Conservation (phyloP, 2,113 vertebrate species). For the Lynx canadensis region DNA sequence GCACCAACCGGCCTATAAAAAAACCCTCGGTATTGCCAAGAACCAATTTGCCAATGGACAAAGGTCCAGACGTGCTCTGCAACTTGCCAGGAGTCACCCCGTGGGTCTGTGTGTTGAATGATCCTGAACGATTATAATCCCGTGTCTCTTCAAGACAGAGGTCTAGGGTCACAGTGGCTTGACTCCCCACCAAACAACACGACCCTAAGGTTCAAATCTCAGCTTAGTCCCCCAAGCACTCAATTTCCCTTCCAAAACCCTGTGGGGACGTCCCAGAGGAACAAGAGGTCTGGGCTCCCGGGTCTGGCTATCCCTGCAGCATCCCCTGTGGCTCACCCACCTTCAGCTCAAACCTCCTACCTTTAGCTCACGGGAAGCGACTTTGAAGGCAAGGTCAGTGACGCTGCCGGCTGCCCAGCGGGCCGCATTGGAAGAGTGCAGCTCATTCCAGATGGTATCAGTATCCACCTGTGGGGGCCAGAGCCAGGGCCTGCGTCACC, state of each 20-base stretch:
- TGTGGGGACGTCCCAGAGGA: not conserved
- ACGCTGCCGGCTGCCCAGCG: slow-evolving; percentile 93
- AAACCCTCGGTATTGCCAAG: not conserved
- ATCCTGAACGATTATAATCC: not conserved
- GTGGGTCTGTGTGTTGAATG: not conserved
- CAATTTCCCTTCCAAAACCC: not conserved
- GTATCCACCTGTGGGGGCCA: slow-evolving; percentile 91
- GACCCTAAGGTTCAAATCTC: not conserved
- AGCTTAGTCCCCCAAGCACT: not conserved
- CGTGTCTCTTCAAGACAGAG: not conserved
- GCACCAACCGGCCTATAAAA: accelerated
- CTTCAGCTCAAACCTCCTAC: slow-evolving; percentile 78
- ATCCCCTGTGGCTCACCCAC: accelerated
- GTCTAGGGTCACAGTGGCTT: not conserved
- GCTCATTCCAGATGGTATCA: slow-evolving; percentile 96
- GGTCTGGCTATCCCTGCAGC: not conserved
- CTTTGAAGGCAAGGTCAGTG: slow-evolving; percentile 93
- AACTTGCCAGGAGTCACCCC: not conserved
- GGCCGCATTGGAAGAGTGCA: slow-evolving; percentile 94
- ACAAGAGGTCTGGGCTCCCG: accelerated
- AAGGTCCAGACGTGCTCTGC: not conserved
- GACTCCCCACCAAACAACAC: not conserved
- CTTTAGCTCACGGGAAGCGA: slow-evolving; percentile 94
- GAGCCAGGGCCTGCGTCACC: slow-evolving; percentile 67
- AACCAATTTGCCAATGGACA: accelerated